These are phyloP conservation scores for Palythoa grandiflora DNA, from an alignment of 92 coral and sea anemone genomes.

Conservation along the genomic window DNA sequence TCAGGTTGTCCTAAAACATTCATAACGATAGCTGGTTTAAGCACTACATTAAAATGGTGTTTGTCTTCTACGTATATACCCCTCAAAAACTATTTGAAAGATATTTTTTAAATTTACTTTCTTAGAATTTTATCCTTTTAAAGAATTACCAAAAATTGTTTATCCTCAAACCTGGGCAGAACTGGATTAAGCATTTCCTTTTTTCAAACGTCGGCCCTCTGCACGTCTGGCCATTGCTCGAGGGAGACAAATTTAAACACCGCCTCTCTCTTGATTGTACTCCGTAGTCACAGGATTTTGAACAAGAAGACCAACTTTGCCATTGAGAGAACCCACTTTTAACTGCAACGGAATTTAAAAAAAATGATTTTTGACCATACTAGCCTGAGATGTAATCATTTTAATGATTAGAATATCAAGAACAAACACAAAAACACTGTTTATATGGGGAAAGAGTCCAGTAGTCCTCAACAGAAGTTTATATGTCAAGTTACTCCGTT, in stretches of 20 bases:
- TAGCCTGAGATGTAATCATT: background rate
- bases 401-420: background rate
- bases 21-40: background rate
- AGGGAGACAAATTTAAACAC: background rate
- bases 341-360: background rate
- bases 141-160: background rate
- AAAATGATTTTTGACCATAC: background rate
- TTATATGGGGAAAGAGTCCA: background rate
- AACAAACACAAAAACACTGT: background rate
- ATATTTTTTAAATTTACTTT: background rate
- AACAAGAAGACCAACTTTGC: constrained; percentile 42
- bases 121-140: background rate
- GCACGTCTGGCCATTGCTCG: background rate
- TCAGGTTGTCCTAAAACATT: no score
- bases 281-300: constrained; percentile 36
- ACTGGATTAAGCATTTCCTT: constrained; percentile 37
- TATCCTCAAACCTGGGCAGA: constrained; percentile 37
- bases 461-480: no score
- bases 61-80: background rate
- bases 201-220: background rate
- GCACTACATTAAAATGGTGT: background rate
- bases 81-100: background rate
- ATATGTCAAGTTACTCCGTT: no score
- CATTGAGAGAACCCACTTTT: constrained; percentile 20
- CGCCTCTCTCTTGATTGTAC: constrained; percentile 14